Conservation (phyloP, 2,888 invertebrate species). For the Plebejus melissa region DNA sequence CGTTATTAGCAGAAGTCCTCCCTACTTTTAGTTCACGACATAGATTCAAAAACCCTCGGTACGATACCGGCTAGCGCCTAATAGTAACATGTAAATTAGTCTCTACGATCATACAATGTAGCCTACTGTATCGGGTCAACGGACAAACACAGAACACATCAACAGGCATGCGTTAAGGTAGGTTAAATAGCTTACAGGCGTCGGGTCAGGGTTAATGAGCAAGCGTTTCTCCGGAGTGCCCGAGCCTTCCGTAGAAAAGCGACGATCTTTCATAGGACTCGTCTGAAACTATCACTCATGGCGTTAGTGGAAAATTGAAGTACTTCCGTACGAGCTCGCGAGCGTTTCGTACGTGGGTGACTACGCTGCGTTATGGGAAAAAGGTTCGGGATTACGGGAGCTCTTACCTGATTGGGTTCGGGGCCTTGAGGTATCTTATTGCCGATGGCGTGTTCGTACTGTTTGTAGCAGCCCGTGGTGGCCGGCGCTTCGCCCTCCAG, state of each 20-base stretch:
- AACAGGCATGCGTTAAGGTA: constrained; percentile 34
- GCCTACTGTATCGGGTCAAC: constrained; percentile 21
- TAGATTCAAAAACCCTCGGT: neutral
- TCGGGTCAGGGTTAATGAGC: constrained; percentile 73
- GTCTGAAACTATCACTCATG: constrained; percentile 70
- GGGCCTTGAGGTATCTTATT: constrained; percentile 62
- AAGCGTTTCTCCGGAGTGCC: constrained; percentile 75
- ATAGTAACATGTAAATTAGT: neutral
- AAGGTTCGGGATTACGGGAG: neutral
- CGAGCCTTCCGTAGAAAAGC: constrained; percentile 68
- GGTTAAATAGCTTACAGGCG: constrained; percentile 66
- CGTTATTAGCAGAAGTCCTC: constrained; percentile 39
- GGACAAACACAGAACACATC: constrained; percentile 29
- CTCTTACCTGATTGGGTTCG: constrained; percentile 64
- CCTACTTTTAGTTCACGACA: constrained; percentile 27
- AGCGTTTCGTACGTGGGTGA: neutral
- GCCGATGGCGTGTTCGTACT: constrained; percentile 83
- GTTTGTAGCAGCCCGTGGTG: constrained; percentile 87
- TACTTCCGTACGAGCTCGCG: constrained; percentile 30
- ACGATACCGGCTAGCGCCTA: neutral
- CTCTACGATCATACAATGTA: neutral
- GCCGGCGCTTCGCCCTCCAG: constrained; percentile 87
- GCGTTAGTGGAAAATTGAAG: constrained; percentile 53
- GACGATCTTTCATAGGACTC: constrained; percentile 70
- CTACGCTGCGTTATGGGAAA: constrained; percentile 1